Evolutionary conservation across 2,888 invertebrate genomes (phyloP).

Genomic region (Sycophila texana): DNA sequence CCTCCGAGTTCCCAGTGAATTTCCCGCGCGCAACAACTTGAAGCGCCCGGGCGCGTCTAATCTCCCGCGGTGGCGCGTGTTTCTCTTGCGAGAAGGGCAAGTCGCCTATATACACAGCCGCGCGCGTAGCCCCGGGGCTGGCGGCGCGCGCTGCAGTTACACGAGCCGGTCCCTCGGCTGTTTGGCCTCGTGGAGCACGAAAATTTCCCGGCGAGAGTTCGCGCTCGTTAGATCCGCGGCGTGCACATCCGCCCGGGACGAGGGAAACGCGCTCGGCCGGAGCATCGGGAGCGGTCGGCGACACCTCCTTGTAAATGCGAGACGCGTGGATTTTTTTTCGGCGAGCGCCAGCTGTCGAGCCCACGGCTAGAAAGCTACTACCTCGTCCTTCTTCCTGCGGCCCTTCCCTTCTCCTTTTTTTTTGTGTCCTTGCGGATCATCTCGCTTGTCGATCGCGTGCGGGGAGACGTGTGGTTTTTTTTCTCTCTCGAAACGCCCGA

Average conservation of each 20-base stretch:
- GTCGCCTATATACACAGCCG: neutral
- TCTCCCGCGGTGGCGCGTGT: neutral
- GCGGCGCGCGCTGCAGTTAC: too few species aligned
- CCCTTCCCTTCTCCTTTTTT: neutral
- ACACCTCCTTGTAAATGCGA: slow-evolving; percentile 33
- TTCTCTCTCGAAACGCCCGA: neutral
- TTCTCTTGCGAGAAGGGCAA: neutral
- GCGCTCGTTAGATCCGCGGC: neutral
- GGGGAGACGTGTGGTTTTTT: slow-evolving; percentile 15
- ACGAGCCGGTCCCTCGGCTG: too few species aligned
- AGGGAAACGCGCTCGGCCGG: neutral
- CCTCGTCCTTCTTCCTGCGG: neutral
- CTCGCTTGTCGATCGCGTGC: slow-evolving; percentile 27
- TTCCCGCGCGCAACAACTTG: neutral
- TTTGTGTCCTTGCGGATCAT: neutral
- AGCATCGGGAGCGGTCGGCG: neutral
- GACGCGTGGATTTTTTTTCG: slow-evolving; percentile 14
- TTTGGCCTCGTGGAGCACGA: too few species aligned
- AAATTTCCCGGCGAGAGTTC: neutral
- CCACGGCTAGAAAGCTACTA: slow-evolving; percentile 44
- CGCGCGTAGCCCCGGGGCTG: too few species aligned
- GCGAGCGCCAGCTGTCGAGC: slow-evolving; percentile 48
- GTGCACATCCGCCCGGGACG: neutral
- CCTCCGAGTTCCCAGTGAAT: too few species aligned
- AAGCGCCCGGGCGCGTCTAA: neutral